These are phyloP conservation scores for Cerastoderma edule DNA, from an alignment of 2,888 invertebrate species.

Conservation along the genomic window DNA sequence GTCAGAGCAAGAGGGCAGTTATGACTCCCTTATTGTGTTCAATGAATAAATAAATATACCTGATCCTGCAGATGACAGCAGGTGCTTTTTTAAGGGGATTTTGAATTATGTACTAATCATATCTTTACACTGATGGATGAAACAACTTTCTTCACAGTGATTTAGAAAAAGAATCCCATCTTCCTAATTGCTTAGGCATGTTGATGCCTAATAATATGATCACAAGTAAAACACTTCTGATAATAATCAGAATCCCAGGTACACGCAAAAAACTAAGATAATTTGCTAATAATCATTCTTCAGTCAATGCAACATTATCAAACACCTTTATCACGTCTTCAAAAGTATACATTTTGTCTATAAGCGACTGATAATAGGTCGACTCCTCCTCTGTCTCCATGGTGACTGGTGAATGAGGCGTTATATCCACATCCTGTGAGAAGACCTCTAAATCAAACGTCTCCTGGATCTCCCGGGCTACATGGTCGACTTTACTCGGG, in stretches of 20 bases:
- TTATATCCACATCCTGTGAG: slow-evolving; percentile 35
- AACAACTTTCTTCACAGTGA: too few relatives aligned
- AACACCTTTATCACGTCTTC: slow-evolving; percentile 34
- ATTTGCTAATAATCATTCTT: slow-evolving; percentile 25
- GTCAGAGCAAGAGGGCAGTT: too few relatives aligned
- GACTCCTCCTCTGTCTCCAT: slow-evolving; percentile 28
- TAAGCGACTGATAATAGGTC: slow-evolving; percentile 25
- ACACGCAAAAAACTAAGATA: too few relatives aligned
- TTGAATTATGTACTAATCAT: too few relatives aligned
- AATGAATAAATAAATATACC: too few relatives aligned
- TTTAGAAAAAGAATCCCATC: neutral
- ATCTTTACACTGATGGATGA: too few relatives aligned
- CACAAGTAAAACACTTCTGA: neutral
- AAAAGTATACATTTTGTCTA: slow-evolving; percentile 26
- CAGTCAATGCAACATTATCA: slow-evolving; percentile 45
- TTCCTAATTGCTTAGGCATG: neutral
- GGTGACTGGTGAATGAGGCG: slow-evolving; percentile 29
- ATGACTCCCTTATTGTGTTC: too few relatives aligned
- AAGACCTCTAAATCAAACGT: slow-evolving; percentile 33
- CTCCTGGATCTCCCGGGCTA: slow-evolving; percentile 38
- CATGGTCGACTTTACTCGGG: slow-evolving; percentile 1
- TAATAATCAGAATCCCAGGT: neutral
- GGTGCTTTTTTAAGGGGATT: too few relatives aligned
- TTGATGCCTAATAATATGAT: neutral
- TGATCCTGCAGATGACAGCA: too few relatives aligned